Base-by-base conservation (phyloP, 2,888 invertebrate genomes). In the Thymelicus sylvestris region DNA sequence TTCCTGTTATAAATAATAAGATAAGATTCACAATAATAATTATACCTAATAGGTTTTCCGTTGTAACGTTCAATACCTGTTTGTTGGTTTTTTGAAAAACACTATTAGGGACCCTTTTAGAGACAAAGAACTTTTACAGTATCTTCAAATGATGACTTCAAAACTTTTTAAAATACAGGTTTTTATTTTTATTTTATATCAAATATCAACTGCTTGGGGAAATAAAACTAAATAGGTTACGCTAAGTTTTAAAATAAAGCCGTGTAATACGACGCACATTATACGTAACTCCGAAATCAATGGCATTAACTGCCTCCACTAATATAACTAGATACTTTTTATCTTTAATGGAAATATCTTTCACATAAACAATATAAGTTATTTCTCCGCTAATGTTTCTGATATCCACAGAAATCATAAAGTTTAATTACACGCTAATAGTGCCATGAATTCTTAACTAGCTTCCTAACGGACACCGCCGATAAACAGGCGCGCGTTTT, bases 391-490 rank as follows among this genome's bases (percentile, higher is more conserved):
- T 80, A 83, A 85, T 80, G 81, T 83, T 82, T 81, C 82, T 78
- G 78, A 85, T 86, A 85, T 86, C 81, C 81, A 80, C 80, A 84
- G 83, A 84, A 85, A 86, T 83, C 83, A 80, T 86, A 84, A 86
- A 86, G 75, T 83, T 84, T 85, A 87, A 87, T 82, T 85, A 81
- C 79, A 79, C 78, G 75, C 78, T 83, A 86, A 84, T 84, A 86
- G 80, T 83, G 79, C 78, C 77, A 79, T 84, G 83, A 86, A 84
- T 86, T 84, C 79, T 80, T 83, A 85, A 86, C 78, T 83, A 86
- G 83, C 81, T 86, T 84, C 86, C 87, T 89, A 89, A 89, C 85
- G 85, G 85, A 79, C 79, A 76, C 77, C 76, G 79, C 74, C 82
- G 78, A 83, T 84, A 85, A 80, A 84, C 82, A 83, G 80, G 79